These are phyloP conservation scores for Remorina albescens DNA, from an alignment of 2,797 vertebrate species.

Conservation along the genomic window DNA sequence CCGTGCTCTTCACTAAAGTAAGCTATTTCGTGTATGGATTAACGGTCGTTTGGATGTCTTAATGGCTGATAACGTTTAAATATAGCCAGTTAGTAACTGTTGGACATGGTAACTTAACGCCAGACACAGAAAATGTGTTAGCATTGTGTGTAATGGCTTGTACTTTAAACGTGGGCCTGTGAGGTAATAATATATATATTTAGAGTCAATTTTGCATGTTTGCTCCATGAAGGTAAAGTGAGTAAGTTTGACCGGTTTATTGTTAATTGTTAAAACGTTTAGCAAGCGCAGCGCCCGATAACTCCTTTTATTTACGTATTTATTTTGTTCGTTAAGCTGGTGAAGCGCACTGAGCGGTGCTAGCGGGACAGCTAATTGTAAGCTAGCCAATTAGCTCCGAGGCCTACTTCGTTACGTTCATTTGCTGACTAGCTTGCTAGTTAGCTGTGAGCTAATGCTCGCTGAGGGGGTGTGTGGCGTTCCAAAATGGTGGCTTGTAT, in stretches of 20 bases:
- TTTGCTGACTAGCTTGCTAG: constrained; percentile 72
- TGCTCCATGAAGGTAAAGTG: neutral
- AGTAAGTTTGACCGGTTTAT: too few species aligned
- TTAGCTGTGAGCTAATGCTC: constrained; percentile 65
- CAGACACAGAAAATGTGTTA: constrained; percentile 38
- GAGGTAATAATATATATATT: constrained; percentile 9
- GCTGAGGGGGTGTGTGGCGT: constrained; percentile 84
- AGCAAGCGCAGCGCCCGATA: fast-evolving
- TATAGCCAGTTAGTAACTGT: neutral
- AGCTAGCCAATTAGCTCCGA: constrained; percentile 53
- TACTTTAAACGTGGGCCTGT: constrained; percentile 49
- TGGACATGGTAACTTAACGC: neutral
- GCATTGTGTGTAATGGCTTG: constrained; percentile 60
- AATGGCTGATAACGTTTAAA: neutral
- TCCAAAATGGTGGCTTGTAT: constrained; percentile 88
- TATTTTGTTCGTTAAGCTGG: neutral
- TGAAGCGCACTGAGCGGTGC: constrained; percentile 5
- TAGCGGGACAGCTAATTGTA: constrained; percentile 38
- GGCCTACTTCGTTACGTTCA: constrained; percentile 38
- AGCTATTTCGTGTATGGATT: neutral
- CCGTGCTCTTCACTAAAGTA: neutral
- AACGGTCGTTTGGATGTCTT: fast-evolving
- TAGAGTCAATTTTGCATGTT: neutral
- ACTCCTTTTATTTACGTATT: fast-evolving
- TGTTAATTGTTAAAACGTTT: neutral